Evolutionary conservation across 2,113 vertebrate species (phyloP).

Genomic region (Rana temporaria): DNA sequence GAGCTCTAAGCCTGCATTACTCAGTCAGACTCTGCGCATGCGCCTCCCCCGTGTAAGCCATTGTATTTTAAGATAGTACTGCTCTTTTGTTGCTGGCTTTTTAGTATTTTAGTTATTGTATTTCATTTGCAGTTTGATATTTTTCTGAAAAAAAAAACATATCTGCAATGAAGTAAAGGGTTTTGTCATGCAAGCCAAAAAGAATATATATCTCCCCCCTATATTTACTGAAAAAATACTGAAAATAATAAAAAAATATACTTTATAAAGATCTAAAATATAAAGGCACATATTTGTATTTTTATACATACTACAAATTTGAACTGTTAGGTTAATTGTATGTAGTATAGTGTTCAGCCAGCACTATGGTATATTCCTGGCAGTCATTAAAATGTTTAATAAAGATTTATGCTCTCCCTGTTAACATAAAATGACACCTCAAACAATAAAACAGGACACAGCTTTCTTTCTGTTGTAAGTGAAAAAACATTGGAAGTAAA

Average conservation of each 20-base stretch:
- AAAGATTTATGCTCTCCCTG: constrained; percentile 21
- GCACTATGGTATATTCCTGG: neutral
- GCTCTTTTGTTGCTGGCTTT: neutral
- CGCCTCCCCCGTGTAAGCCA: too few relatives aligned
- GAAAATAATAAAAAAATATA: too few relatives aligned
- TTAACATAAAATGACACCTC: constrained; percentile 33
- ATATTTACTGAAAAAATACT: too few relatives aligned
- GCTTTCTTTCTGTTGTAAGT: constrained; percentile 65
- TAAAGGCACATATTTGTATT: too few relatives aligned
- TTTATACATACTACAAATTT: too few relatives aligned
- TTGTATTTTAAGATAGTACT: constrained; percentile 1
- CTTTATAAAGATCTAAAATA: too few relatives aligned
- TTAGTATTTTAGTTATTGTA: neutral
- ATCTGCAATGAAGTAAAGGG: neutral
- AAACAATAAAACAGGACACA: constrained; percentile 65
- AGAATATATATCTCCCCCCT: too few relatives aligned
- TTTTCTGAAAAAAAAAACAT: neutral
- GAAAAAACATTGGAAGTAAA: constrained; percentile 75
- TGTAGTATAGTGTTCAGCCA: neutral
- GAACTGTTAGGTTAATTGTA: neutral
- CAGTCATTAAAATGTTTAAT: constrained; percentile 30
- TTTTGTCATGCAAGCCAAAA: too few relatives aligned
- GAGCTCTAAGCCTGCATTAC: too few relatives aligned
- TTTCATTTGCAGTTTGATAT: neutral
- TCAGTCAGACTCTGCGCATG: too few relatives aligned